Evolutionary conservation across 1,140 invertebrate genomes (phyloP).

Genomic region (Bombus picipes): DNA sequence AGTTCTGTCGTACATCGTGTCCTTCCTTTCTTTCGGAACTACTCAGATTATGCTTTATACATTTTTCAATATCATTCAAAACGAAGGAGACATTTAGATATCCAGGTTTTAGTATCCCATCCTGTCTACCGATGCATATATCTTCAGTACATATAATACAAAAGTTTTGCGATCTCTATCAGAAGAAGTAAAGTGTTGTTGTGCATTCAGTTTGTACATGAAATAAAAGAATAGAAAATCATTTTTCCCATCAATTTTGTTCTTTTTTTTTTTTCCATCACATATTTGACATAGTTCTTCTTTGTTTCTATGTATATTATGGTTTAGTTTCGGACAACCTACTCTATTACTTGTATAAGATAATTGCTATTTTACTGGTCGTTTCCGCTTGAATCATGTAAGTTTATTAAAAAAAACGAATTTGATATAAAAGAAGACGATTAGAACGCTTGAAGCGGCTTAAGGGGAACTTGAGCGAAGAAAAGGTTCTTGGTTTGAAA

Average conservation of each 20-base stretch:
- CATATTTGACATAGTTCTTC: too few relatives aligned
- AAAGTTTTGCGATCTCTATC: background rate
- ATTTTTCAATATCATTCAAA: background rate
- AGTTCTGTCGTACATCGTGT: background rate
- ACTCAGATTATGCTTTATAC: background rate
- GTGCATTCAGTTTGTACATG: background rate
- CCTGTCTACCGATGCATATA: background rate
- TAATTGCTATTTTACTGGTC: too few relatives aligned
- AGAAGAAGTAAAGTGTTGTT: background rate
- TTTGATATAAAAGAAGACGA: background rate
- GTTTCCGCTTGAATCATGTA: too few relatives aligned
- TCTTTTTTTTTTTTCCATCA: too few relatives aligned
- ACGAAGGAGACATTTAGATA: background rate
- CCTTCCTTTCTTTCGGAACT: background rate
- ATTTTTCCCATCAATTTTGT: background rate
- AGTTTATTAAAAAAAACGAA: background rate
- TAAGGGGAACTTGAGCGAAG: background rate
- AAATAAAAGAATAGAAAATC: constrained; percentile 21
- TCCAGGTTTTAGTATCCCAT: background rate
- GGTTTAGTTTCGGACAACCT: too few relatives aligned
- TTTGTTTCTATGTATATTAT: too few relatives aligned
- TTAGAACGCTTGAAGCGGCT: background rate
- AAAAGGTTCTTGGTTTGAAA: background rate
- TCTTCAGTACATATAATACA: too few relatives aligned
- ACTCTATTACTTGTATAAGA: too few relatives aligned